Evolutionary conservation across 2,113 vertebrate species (phyloP), one percentile per base, ranked within the genome.

Genomic region (Calypte anna): DNA sequence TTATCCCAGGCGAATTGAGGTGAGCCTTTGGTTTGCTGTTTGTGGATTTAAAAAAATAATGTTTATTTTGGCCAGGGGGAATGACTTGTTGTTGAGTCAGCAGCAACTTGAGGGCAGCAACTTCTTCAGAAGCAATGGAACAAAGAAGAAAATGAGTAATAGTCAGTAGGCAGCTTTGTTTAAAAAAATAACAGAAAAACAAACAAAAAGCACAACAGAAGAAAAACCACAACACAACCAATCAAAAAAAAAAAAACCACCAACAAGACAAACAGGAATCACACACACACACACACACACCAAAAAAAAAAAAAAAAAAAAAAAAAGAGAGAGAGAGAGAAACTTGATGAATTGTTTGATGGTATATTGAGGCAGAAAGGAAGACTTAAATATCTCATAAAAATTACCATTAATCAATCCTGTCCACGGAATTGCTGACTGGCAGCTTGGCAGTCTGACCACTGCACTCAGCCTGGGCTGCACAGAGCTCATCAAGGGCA

Each of bases 41-140:
- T 88, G 68, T 77, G 76, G 48, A 27, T 90, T 73, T 30, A 21
- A 33, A 67, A 85, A 78, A 54, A 43, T 27, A 84, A 59, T 46
- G 48, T 19, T 91, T 95, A 14, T 67, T 93, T 96, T 93, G 82
- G 90, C 79, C 48, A 27, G 30, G 80, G 55, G 48, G 75, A 46
- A 63, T 57, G 67, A 11, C 55, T 83, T 80, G 43, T 31, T 82
- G 61, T 48, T 90, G 50, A 81, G 7, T 27, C 40, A 40, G 40
- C 40, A 40, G 40, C 12, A 40, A 40, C 40, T 13, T 40, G 40
- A 48, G 48, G 73, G 63, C 55, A 90, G 40, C 54, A 76, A 22
- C 77, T 84, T 86, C 31, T 43, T 91, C 28, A 78, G 82, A 57
- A 84, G 53, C 51, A 68, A 30, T 53, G 68, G 17, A 75, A 70